phyloP scores from a whole-genome alignment of 2,888 invertebrate species.

The Tetragnatha montana region DNA sequence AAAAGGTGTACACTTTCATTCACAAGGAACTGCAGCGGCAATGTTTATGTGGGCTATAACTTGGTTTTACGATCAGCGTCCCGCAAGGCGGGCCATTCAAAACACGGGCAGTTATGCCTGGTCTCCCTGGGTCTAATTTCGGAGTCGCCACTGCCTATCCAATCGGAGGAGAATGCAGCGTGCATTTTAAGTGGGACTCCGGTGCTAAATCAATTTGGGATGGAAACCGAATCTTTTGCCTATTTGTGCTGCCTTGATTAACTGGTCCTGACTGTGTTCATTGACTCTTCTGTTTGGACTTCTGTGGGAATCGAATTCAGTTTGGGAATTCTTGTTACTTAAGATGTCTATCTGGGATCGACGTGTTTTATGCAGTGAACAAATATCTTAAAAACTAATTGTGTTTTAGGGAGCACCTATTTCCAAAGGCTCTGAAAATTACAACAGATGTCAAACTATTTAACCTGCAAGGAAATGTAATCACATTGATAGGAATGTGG shows the following conservation, averaged over 20 bases:
- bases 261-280: too few relatives aligned
- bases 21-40: not conserved
- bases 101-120: not conserved
- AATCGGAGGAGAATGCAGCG: not conserved
- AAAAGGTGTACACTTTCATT: conserved; percentile 22
- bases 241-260: not conserved
- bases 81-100: conserved; percentile 17
- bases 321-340: too few relatives aligned
- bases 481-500: too few relatives aligned
- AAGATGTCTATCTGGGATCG: too few relatives aligned
- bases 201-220: not conserved
- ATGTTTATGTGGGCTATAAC: conserved; percentile 23
- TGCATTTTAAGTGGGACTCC: not conserved
- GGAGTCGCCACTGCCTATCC: conserved; percentile 4
- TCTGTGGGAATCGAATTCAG: too few relatives aligned
- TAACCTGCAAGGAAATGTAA: too few relatives aligned
- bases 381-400: too few relatives aligned
- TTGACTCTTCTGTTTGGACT: too few relatives aligned
- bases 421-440: too few relatives aligned
- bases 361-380: too few relatives aligned
- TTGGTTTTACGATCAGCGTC: conserved; percentile 24
- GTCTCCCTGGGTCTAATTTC: conserved; percentile 25
- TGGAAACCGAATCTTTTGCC: not conserved
- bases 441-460: too few relatives aligned
- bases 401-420: too few relatives aligned